Conservation (phyloP, 2,797 vertebrate species). For the Triplophysa yarkandensis region DNA sequence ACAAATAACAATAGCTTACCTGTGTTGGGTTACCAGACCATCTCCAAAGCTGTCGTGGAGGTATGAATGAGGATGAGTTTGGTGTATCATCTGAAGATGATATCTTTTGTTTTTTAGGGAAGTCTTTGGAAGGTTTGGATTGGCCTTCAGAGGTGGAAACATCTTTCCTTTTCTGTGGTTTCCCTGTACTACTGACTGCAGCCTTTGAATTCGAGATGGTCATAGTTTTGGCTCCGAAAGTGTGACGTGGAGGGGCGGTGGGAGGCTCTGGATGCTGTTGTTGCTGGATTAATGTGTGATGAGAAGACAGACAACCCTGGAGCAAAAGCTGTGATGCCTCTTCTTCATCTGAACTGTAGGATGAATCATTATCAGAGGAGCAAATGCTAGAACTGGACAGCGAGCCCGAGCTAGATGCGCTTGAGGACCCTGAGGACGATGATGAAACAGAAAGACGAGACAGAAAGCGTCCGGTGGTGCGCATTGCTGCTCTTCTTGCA, state of each 20-base stretch:
- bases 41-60: constrained; percentile 92
- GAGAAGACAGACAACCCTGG: constrained; percentile 82
- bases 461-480: constrained; percentile 82
- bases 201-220: constrained; percentile 72
- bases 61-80: constrained; percentile 86
- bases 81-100: constrained; percentile 87
- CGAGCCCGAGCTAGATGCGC: constrained; percentile 91
- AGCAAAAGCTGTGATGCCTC: constrained; percentile 87
- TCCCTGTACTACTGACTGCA: constrained; percentile 58
- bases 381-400: constrained; percentile 94
- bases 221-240: constrained; percentile 82
- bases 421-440: constrained; percentile 91
- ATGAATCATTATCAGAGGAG: constrained; percentile 96
- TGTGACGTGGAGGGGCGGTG: constrained; percentile 67
- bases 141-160: constrained; percentile 58
- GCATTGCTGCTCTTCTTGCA: constrained; percentile 64
- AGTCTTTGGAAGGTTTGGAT: constrained; percentile 85
- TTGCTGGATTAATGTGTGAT: constrained; percentile 86
- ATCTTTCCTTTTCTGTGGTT: constrained; percentile 85
- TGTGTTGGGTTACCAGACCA: constrained; percentile 98
- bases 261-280: constrained; percentile 76
- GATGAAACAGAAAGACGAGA: constrained; percentile 88
- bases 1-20: constrained; percentile 68
- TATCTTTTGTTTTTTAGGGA: constrained; percentile 89
- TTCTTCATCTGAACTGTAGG: constrained; percentile 93